phyloP scores from a whole-genome alignment of 2,113 vertebrate species.

The Nesogale talazaci region DNA sequence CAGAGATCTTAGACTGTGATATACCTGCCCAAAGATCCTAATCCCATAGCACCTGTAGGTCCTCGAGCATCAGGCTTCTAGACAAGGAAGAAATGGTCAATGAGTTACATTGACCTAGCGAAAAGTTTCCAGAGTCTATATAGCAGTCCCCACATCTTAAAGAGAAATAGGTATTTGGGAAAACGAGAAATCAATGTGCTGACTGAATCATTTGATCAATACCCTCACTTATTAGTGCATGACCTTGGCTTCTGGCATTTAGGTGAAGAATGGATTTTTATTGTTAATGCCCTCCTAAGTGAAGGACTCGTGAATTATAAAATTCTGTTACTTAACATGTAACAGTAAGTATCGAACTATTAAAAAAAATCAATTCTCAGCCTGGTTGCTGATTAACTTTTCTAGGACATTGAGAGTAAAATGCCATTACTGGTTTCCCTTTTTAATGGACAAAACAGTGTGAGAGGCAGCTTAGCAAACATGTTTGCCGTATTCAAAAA shows the following conservation, averaged over 20 bases:
- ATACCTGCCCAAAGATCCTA: not conserved
- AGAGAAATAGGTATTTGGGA: conserved; percentile 39
- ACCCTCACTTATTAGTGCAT: conserved; percentile 60
- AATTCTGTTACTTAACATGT: conserved; percentile 84
- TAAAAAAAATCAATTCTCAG: conserved; percentile 83
- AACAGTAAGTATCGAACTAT: conserved; percentile 85
- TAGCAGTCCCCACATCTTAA: not conserved
- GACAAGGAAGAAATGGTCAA: not conserved
- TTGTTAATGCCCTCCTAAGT: conserved; percentile 85
- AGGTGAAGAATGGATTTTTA: conserved; percentile 84
- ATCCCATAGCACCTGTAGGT: no score
- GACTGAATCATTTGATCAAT: conserved; percentile 69
- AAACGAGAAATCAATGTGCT: conserved; percentile 76
- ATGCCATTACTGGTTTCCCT: conserved; percentile 64
- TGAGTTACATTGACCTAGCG: not conserved
- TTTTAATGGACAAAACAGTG: conserved; percentile 69
- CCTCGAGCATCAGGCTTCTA: not conserved
- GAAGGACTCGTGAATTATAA: conserved; percentile 85
- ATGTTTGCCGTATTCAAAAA: not conserved
- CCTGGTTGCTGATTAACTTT: conserved; percentile 82
- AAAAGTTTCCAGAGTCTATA: not conserved
- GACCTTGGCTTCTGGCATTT: conserved; percentile 78
- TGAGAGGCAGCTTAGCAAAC: not conserved
- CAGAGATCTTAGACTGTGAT: no score
- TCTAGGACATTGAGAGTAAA: conserved; percentile 78